Percentiles rank a stretch among this genome's conserved stretches.
phyloP scores from a whole-genome alignment of 2,113 vertebrate genomes.

The Cisticola juncidis region DNA sequence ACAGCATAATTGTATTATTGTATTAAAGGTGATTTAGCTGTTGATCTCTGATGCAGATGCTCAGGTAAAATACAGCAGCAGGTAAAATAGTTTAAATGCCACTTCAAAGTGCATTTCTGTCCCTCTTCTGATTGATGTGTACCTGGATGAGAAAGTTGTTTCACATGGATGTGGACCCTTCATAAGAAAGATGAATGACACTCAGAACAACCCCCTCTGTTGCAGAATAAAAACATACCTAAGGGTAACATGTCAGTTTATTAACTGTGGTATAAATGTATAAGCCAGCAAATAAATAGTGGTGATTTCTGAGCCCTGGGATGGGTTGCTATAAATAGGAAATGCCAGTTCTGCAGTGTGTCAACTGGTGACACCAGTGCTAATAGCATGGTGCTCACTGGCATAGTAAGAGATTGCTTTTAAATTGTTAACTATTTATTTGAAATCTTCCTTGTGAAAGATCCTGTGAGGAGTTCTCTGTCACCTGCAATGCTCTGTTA shows the following conservation, averaged over 20 bases:
- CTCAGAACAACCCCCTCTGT: not conserved
- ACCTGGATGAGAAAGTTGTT: not conserved
- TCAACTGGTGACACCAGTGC: not conserved
- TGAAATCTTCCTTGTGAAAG: not conserved
- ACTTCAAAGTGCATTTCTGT: accelerated
- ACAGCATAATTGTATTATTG: not conserved
- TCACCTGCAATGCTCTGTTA: not conserved
- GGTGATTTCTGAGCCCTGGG: not conserved
- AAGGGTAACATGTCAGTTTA: not conserved
- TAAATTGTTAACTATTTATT: not conserved
- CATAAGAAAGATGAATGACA: not conserved
- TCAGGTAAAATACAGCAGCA: not conserved
- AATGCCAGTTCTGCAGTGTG: not conserved
- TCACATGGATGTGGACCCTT: not conserved
- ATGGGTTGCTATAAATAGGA: not conserved
- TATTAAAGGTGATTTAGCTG: not conserved
- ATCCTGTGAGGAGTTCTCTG: not conserved
- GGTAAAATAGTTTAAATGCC: not conserved
- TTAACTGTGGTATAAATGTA: not conserved
- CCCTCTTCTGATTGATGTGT: not conserved
- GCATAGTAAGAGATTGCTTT: not conserved
- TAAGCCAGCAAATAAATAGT: not conserved
- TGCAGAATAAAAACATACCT: not conserved
- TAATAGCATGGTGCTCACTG: not conserved
- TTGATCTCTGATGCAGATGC: not conserved